Conservation (phyloP, 2,797 vertebrate genomes). For the Tadarida brasiliensis region DNA sequence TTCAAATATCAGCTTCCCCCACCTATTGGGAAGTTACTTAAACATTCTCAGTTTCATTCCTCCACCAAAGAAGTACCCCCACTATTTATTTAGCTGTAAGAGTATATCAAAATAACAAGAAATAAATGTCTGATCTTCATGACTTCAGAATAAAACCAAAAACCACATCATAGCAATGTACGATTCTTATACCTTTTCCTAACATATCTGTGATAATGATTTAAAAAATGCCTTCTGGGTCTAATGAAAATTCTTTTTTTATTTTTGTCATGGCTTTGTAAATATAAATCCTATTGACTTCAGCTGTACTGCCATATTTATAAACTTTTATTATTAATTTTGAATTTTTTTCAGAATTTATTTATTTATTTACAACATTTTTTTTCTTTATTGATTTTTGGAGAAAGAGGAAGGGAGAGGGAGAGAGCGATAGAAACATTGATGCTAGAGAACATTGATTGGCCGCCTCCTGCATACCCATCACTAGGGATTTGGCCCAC, state of each 20-base stretch:
- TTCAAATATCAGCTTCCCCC: background rate
- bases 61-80: background rate
- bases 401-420: too few relatives aligned
- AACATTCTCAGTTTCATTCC: background rate
- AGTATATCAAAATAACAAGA: background rate
- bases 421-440: too few relatives aligned
- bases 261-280: conserved; percentile 18
- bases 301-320: background rate
- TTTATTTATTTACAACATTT: too few relatives aligned
- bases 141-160: conserved; percentile 40
- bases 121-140: background rate
- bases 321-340: background rate
- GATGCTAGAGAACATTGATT: too few relatives aligned
- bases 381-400: too few relatives aligned
- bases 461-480: too few relatives aligned
- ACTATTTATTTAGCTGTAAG: background rate
- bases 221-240: background rate
- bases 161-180: background rate
- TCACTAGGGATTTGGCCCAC: too few relatives aligned
- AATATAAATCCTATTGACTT: conserved; percentile 33
- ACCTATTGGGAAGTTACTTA: background rate
- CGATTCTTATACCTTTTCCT: background rate
- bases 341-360: conserved; percentile 2
- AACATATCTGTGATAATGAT: background rate
- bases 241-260: background rate